Conservation (phyloP, 1,140 invertebrate genomes). For the Zophobas morio region DNA sequence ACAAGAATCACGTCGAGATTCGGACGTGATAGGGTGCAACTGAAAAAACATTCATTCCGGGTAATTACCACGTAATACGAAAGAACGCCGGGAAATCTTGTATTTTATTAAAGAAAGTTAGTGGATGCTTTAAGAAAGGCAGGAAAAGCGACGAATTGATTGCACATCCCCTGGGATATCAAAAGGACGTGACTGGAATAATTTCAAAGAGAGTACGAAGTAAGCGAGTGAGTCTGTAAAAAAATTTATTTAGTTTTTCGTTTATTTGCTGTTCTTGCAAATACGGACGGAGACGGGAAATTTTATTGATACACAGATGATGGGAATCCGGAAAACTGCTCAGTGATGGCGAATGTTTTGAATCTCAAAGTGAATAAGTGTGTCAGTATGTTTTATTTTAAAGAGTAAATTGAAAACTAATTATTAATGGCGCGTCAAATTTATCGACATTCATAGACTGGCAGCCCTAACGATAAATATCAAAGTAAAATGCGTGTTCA, state of each 20-base stretch:
- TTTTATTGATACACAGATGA: background rate
- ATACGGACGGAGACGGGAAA: background rate
- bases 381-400: no score
- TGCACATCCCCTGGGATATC: constrained; percentile 30
- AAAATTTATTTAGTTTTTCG: background rate
- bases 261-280: no score
- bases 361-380: no score
- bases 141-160: constrained; percentile 36
- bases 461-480: no score
- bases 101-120: constrained; percentile 12
- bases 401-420: no score
- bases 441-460: no score
- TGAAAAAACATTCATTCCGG: background rate
- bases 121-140: background rate
- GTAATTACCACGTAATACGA: background rate
- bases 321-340: no score
- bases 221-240: background rate
- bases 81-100: constrained; percentile 6
- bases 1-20: background rate
- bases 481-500: no score
- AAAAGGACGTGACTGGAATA: constrained; percentile 31
- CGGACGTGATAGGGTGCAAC: background rate
- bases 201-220: background rate
- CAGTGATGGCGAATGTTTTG: no score
- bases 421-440: no score